phyloP scores from a whole-genome alignment of 2,888 invertebrate species.

The Netelia melanura region DNA sequence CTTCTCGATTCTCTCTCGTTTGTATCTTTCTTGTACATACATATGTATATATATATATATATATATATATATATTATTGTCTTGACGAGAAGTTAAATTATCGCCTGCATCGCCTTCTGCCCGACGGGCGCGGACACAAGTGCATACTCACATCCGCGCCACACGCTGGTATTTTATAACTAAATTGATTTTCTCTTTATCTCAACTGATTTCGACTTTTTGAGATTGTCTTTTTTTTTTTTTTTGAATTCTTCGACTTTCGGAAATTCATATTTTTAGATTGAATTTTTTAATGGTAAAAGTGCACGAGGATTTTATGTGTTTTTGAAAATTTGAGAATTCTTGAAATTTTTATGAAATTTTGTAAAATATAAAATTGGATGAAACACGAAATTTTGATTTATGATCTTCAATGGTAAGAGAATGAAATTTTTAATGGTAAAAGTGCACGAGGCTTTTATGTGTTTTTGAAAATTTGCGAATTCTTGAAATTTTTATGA shows the following conservation, averaged over 20 bases:
- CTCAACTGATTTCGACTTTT: background rate
- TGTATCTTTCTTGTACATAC: background rate
- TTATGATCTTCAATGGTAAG: no score
- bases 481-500: no score
- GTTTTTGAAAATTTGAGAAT: no score
- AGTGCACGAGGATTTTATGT: no score
- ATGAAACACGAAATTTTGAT: no score
- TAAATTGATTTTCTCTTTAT: background rate
- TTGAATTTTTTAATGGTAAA: no score
- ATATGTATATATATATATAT: background rate
- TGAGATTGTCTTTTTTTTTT: background rate
- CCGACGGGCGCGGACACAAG: background rate
- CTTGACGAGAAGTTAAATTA: background rate
- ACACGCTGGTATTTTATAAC: background rate
- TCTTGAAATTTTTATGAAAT: no score
- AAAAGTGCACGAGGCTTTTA: no score
- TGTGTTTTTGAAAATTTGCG: no score
- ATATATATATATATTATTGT: background rate
- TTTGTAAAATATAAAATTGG: no score
- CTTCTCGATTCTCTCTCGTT: constrained; percentile 18
- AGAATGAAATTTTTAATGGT: no score
- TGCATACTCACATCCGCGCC: background rate
- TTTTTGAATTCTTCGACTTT: background rate
- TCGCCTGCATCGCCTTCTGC: background rate
- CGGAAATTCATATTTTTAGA: no score